Evolutionary conservation across 2,113 vertebrate species (phyloP).

Genomic region (Pyxicephalus adspersus): DNA sequence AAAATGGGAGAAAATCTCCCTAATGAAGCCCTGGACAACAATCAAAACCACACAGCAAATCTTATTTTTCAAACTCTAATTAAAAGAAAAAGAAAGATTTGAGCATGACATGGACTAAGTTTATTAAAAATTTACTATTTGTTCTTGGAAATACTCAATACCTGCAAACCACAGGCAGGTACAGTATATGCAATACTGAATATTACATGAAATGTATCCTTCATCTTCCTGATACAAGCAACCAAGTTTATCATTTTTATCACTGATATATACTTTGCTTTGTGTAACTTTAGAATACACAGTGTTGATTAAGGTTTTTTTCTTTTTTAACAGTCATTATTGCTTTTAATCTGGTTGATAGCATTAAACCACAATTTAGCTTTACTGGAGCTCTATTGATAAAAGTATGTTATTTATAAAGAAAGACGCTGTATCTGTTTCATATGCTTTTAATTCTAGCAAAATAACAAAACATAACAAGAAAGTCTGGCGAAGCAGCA

Average conservation of each 20-base stretch:
- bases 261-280: constrained; percentile 75
- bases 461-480: constrained; percentile 70
- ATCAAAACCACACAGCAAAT: too few relatives aligned
- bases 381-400: constrained; percentile 81
- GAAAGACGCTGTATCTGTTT: constrained; percentile 77
- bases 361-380: constrained; percentile 80
- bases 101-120: too few relatives aligned
- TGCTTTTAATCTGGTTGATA: constrained; percentile 77
- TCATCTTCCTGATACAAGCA: constrained; percentile 77
- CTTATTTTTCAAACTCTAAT: too few relatives aligned
- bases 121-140: too few relatives aligned
- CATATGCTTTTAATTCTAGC: constrained; percentile 80
- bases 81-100: too few relatives aligned
- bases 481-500: constrained; percentile 64
- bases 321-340: constrained; percentile 72
- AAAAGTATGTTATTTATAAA: constrained; percentile 88
- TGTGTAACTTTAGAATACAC: constrained; percentile 76
- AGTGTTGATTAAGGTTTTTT: constrained; percentile 73
- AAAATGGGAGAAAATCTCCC: too few relatives aligned
- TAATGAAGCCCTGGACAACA: too few relatives aligned
- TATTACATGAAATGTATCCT: constrained; percentile 69
- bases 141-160: not conserved
- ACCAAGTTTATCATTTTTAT: constrained; percentile 71
- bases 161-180: not conserved
- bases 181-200: constrained; percentile 33